Evolutionary conservation across 1,140 invertebrate species (phyloP), one percentile per base, ranked within the genome.

Genomic region (Caerostris darwini): DNA sequence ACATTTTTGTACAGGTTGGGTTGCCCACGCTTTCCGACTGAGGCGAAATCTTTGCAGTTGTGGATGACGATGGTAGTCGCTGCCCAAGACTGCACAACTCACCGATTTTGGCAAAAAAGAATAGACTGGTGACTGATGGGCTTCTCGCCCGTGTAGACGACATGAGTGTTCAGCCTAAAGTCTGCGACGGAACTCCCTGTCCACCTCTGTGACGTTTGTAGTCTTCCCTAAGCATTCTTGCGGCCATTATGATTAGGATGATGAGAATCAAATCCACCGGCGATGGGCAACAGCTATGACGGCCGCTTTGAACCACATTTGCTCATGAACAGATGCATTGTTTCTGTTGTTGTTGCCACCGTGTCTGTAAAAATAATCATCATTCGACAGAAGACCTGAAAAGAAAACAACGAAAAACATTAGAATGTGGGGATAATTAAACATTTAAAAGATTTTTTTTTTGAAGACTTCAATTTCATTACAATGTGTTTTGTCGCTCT

Each of bases 211-310:
- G 96, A 58, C 96, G 95, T 81, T 96, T 95, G 57, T 95, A 95
- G 94, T 97, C 96, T 67, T 95, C 97, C 95, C 97, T 97, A 3
- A 98, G 96, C 95, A 98, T 97, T 95, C 97, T 97, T 71, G 98
- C 97, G 34, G 98, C 98, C 53, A 98, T 96, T 8, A 97, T 97
- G 54, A 98, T 97, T 69, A 98, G 96, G 71, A 98, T 96, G 94
- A 98, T 97, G 17, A 98, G 96, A 77, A 98, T 98, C n/a, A 94
- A 98, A 97, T 54, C 97, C 97, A 1, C 98, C 98, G 94, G 97
- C 98, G 90, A 98, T 98, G 5, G 98, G 97, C 14, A 98, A n/a
- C 98, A 0, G 98, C 97, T 81, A 98, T 98, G 19, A 98, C 98
- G 0, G 98, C 98, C 3, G 97, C 98, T 95, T 97, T 97, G 96